Percentiles rank a stretch among this genome's conserved stretches.
phyloP scores from a whole-genome alignment of 2,113 vertebrate genomes.

The Gnathonemus longibarbis region DNA sequence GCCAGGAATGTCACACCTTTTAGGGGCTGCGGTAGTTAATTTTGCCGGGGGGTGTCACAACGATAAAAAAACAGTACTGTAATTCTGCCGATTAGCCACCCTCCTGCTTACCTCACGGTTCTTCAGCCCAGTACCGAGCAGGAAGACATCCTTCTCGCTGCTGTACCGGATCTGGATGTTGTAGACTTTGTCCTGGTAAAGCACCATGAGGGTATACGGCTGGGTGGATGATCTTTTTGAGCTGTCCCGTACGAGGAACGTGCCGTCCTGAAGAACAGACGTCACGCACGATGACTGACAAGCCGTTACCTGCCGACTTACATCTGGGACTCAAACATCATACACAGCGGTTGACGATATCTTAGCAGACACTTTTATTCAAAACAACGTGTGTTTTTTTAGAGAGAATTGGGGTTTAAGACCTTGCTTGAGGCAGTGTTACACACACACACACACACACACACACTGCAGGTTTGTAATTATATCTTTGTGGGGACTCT shows the following conservation, averaged over 20 bases:
- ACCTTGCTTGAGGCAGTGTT: too few species aligned
- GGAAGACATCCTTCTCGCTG: slow-evolving; percentile 60
- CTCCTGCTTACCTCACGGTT: slow-evolving; percentile 72
- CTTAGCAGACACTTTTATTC: background rate
- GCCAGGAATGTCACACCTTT: background rate
- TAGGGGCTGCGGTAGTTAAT: background rate
- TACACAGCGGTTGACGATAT: background rate
- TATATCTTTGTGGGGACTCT: too few species aligned
- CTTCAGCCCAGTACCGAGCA: slow-evolving; percentile 81
- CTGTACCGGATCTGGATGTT: slow-evolving; percentile 87
- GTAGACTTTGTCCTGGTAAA: slow-evolving; percentile 86
- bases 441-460: too few species aligned
- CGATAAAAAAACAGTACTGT: background rate
- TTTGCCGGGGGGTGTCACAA: background rate
- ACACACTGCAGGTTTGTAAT: too few species aligned
- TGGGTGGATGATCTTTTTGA: slow-evolving; percentile 68
- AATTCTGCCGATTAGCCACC: background rate
- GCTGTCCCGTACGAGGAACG: slow-evolving; percentile 89
- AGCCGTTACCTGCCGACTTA: background rate
- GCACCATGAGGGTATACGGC: slow-evolving; percentile 88
- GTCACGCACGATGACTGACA: background rate
- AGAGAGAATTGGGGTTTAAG: background rate
- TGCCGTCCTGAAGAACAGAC: slow-evolving; percentile 71
- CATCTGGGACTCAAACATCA: background rate
- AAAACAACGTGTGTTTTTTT: background rate